These are phyloP conservation scores for Nothura maculosa DNA, from an alignment of 2,797 vertebrate species.

Conservation along the genomic window DNA sequence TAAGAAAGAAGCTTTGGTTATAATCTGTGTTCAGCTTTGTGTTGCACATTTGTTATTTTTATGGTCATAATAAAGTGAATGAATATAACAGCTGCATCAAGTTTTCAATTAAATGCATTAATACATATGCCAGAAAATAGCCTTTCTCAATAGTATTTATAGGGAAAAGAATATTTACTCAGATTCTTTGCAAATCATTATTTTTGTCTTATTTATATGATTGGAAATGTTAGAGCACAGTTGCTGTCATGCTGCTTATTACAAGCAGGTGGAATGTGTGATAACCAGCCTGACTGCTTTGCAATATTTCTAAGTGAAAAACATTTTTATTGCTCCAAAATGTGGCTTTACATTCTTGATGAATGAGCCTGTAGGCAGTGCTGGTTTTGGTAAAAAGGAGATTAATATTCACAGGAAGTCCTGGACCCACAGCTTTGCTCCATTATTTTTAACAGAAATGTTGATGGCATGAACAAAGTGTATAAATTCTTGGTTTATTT, in stretches of 20 bases:
- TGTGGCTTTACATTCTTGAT: neutral
- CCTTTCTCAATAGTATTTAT: slow-evolving; percentile 47
- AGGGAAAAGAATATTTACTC: slow-evolving; percentile 28
- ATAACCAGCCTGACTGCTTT: slow-evolving; percentile 26
- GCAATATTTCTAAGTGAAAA: neutral
- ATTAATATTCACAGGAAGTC: neutral
- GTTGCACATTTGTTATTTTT: slow-evolving; percentile 62
- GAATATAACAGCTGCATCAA: slow-evolving; percentile 37
- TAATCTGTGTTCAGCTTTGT: slow-evolving; percentile 51
- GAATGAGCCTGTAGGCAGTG: neutral
- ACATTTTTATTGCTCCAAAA: slow-evolving; percentile 12
- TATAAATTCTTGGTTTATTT: neutral
- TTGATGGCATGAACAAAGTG: neutral
- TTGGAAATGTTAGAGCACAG: slow-evolving; percentile 1
- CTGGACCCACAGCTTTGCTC: neutral
- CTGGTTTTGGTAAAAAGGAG: neutral
- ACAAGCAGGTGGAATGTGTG: slow-evolving; percentile 15
- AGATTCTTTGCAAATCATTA: slow-evolving; percentile 2
- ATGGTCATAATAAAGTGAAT: slow-evolving; percentile 53
- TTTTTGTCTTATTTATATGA: neutral
- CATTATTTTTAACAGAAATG: neutral
- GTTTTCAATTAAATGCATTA: slow-evolving; percentile 68
- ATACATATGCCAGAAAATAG: slow-evolving; percentile 46
- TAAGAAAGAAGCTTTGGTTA: slow-evolving; percentile 46
- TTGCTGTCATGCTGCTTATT: slow-evolving; percentile 44